Evolutionary conservation across 2,113 vertebrate species (phyloP), one percentile per base, ranked within the genome.

Genomic region (Heterotilapia buettikoferi): DNA sequence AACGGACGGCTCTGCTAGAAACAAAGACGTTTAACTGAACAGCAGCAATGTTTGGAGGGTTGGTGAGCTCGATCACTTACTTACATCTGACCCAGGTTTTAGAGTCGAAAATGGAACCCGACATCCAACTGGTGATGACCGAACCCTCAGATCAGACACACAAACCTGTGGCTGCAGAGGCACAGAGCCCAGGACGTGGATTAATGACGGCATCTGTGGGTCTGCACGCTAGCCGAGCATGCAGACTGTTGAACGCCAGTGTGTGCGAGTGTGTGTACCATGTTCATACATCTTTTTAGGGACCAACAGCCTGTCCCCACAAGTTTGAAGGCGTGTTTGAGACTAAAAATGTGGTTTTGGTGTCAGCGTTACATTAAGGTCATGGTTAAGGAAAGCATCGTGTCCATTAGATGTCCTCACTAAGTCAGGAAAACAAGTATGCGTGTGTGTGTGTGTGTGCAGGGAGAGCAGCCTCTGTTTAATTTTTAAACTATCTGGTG

Each of bases 101-200:
- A 7, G 18, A n/a, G 29, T 61, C 2, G 5, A 10, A 16, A 7
- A 66, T 66, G 3, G 5, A 18, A n/a, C 16, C 31, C 0, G 4
- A 38, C 19, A 0, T 66, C 33, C 1, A 9, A 31, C 29, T 4
- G 9, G 21, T 2, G 16, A 24, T 54, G 26, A 8, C 19, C 2
- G 3, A 21, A 40, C 11, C 71, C 33, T 63, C 13, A 0, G 7
- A 31, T 76, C 71, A 24, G 40, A 18, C 33, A 45, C 9, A 4
- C 16, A 63, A 29, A 24, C n/a, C 82, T 3, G 61, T 66, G 29
- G 38, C 38, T 63, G 26, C 11, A 13, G 12, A 1, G 4, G 19
- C 96, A 96, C 95, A 94, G 91, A 94, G 94, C 95, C 95, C 95
- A 96, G 95, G 96, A 96, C 95, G 94, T 95, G 95, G 96, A 97